phyloP scores from a whole-genome alignment of 2,888 invertebrate genomes.

The Pyrocoelia pectoralis region DNA sequence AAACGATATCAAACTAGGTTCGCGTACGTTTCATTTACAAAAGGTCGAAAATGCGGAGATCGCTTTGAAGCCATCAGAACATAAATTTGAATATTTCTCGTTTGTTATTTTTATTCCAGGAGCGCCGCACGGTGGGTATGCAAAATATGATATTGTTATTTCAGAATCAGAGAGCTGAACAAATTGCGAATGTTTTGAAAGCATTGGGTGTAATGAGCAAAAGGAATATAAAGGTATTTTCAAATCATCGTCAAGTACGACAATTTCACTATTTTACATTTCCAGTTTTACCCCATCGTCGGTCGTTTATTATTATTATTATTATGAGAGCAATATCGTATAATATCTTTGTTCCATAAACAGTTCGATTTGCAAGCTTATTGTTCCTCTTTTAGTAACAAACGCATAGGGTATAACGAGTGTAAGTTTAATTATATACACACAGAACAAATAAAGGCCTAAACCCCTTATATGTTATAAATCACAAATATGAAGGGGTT shows the following conservation, averaged over 20 bases:
- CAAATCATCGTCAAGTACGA: slow-evolving; percentile 37
- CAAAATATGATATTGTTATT: slow-evolving; percentile 46
- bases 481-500: slow-evolving; percentile 40
- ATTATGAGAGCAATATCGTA: neutral
- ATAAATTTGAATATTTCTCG: slow-evolving; percentile 48
- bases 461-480: slow-evolving; percentile 43
- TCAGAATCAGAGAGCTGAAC: slow-evolving; percentile 42
- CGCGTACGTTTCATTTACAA: slow-evolving; percentile 26
- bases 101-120: slow-evolving; percentile 47
- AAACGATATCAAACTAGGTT: slow-evolving; percentile 29
- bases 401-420: slow-evolving; percentile 42
- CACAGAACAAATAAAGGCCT: slow-evolving; percentile 43
- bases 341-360: slow-evolving; percentile 3
- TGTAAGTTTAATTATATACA: slow-evolving; percentile 51
- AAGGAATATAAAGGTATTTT: slow-evolving; percentile 33
- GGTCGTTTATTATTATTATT: slow-evolving; percentile 8
- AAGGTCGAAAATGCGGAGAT: slow-evolving; percentile 34
- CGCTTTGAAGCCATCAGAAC: slow-evolving; percentile 40
- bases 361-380: slow-evolving; percentile 47
- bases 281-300: slow-evolving; percentile 22
- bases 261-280: slow-evolving; percentile 32
- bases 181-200: slow-evolving; percentile 40
- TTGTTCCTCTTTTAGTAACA: slow-evolving; percentile 44
- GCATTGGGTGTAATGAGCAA: slow-evolving; percentile 36
- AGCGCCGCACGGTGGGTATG: slow-evolving; percentile 38